phyloP scores from a whole-genome alignment of 2,888 invertebrate genomes.

The Anagyrus pseudococci region DNA sequence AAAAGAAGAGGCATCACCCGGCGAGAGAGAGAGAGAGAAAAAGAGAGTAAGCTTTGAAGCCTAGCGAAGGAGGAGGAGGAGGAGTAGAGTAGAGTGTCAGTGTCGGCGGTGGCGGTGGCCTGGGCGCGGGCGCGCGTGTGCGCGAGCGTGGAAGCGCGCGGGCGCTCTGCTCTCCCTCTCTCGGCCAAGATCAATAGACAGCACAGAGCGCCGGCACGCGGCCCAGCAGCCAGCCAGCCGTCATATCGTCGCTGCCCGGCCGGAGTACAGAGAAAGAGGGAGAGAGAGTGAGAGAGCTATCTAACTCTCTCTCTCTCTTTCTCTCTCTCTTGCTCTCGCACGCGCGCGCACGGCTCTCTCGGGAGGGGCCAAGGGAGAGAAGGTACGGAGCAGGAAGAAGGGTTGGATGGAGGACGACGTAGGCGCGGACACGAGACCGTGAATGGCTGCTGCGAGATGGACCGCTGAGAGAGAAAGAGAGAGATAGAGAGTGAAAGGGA shows the following conservation, averaged over 20 bases:
- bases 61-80: constrained; percentile 33
- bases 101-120: no score
- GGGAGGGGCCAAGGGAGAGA: no score
- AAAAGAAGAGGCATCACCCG: no score
- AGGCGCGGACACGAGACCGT: background rate
- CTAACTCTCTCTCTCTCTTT: no score
- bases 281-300: no score
- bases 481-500: no score
- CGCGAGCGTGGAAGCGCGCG: constrained; percentile 35
- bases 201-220: constrained; percentile 43
- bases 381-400: no score
- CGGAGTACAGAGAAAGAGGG: background rate
- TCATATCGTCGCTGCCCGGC: constrained; percentile 22
- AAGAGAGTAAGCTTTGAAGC: no score
- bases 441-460: background rate
- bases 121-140: no score
- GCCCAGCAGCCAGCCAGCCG: constrained; percentile 45
- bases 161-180: constrained; percentile 35
- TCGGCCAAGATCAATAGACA: constrained; percentile 56
- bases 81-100: no score
- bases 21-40: no score
- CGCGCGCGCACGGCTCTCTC: background rate
- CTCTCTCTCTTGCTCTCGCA: background rate
- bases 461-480: no score
- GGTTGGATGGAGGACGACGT: background rate